Conservation (phyloP, 1,140 invertebrate species). For the Aphaenogaster rudis region DNA sequence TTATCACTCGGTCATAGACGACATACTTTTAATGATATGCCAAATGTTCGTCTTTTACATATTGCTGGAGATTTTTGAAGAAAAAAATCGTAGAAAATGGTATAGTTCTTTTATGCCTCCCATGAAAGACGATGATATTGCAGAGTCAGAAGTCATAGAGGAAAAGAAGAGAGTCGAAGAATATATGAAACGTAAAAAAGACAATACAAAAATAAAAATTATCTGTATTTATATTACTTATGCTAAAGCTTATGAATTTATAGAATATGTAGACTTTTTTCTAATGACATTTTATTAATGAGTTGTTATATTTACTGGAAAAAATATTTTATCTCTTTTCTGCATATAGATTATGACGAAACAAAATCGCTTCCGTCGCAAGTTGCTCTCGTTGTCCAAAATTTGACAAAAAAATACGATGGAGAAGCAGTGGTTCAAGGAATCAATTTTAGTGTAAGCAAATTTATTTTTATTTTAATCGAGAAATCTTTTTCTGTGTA, state of each 20-base stretch:
- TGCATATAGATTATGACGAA: constrained; percentile 59
- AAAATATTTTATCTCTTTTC: neutral
- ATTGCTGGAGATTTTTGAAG: constrained; percentile 64
- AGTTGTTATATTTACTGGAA: neutral
- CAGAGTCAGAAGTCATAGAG: constrained; percentile 24
- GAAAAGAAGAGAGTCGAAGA: constrained; percentile 62
- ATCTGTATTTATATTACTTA: neutral
- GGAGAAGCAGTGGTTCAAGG: constrained; percentile 47
- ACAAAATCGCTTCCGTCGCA: constrained; percentile 35
- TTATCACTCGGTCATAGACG: constrained; percentile 67
- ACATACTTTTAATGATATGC: constrained; percentile 65
- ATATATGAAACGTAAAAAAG: constrained; percentile 62
- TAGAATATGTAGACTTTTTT: neutral
- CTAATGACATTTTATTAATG: neutral
- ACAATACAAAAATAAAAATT: constrained; percentile 5
- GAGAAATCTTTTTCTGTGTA: neutral
- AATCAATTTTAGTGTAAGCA: constrained; percentile 69
- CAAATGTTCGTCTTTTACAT: constrained; percentile 53
- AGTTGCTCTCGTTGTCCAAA: constrained; percentile 64
- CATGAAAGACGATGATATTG: neutral
- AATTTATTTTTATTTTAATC: neutral
- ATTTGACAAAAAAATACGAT: constrained; percentile 58
- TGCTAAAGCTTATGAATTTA: neutral
- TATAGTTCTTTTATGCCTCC: neutral
- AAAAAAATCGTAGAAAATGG: constrained; percentile 66